Evolutionary conservation across 2,888 invertebrate genomes (phyloP), one percentile per base, ranked within the genome.

Genomic region (Eristalis arbustorum): DNA sequence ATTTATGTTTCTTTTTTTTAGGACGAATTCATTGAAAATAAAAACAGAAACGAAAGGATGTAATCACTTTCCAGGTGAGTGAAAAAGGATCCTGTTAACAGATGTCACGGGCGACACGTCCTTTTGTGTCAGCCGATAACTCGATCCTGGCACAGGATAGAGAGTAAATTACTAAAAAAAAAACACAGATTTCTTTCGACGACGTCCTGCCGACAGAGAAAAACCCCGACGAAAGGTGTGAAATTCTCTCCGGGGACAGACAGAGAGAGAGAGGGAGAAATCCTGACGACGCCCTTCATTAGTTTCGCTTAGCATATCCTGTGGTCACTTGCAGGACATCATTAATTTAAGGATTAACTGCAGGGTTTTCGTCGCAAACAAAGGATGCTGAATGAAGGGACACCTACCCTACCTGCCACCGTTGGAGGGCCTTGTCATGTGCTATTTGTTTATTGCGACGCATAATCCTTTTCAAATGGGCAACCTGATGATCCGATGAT

Each of bases 271-370:
- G 25, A 25, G 25, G 10, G 22, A 49, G 34, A 31, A 6, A 40
- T 11, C n/a, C n/a, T 57, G 56, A 8, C 28, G 68, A 73, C 80
- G 42, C 84, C 84, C 63, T 63, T 40, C n/a, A 57, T 63, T 61
- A 42, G 40, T 49, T 25, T 62, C 49, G 42, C 25, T 59, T 13
- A 59, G 13, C 49, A 42, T 49, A 61, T 34, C 72, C 63, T 85
- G 77, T 56, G 81, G 81, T 77, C 68, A 56, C 40, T 31, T 18
- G 67, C 67, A 77, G 85, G 69, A 81, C 69, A 74, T 69, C 85
- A 85, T 85, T 85, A 85, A 85, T 85, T 85, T 85, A 77, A 62
- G 81, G 85, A 85, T 81, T 85, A 85, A 77, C 77, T 78, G 77
- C 62, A 31, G 69, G 34, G 49, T 80, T 73, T 63, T 62, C 59